Percentiles rank a stretch among this genome's conserved stretches.
phyloP scores from a whole-genome alignment of 2,888 invertebrate genomes.

The Lucinisca nassula region DNA sequence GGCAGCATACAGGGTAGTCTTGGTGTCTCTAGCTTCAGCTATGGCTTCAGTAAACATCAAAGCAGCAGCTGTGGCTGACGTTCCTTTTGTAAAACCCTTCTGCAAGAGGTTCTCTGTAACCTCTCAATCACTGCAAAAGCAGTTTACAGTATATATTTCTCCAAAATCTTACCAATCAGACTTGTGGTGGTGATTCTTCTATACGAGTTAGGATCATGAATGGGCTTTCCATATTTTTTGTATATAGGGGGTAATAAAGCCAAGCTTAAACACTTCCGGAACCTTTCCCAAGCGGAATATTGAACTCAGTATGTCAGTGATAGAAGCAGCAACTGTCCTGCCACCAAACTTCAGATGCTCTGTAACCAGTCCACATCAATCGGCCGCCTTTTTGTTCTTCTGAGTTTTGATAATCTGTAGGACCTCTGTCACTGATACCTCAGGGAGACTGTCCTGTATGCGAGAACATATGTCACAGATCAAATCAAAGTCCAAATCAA shows the following conservation, averaged over 20 bases:
- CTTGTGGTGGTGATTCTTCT: conserved; percentile 19
- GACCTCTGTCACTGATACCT: too few relatives aligned
- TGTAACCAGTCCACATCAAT: neutral
- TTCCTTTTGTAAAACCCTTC: conserved; percentile 25
- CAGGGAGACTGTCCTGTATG: too few relatives aligned
- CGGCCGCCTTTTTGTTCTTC: conserved; percentile 18
- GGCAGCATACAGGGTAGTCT: neutral
- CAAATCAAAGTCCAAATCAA: neutral
- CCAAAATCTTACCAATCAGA: conserved; percentile 12
- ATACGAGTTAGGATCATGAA: conserved; percentile 16
- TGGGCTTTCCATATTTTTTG: conserved; percentile 11
- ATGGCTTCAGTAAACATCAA: neutral
- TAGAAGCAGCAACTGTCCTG: neutral
- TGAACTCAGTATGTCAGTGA: neutral
- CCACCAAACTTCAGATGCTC: conserved; percentile 21
- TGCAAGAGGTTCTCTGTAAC: neutral
- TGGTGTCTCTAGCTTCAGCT: neutral
- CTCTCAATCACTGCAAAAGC: neutral
- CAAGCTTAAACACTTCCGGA: neutral
- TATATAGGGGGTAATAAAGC: neutral
- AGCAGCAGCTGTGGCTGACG: neutral
- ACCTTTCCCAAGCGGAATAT: neutral
- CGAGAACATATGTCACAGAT: neutral
- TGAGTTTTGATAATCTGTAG: neutral
- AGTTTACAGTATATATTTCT: conserved; percentile 1